These are phyloP conservation scores for Xiphias gladius DNA, from an alignment of 2,113 vertebrate genomes.

Conservation along the genomic window DNA sequence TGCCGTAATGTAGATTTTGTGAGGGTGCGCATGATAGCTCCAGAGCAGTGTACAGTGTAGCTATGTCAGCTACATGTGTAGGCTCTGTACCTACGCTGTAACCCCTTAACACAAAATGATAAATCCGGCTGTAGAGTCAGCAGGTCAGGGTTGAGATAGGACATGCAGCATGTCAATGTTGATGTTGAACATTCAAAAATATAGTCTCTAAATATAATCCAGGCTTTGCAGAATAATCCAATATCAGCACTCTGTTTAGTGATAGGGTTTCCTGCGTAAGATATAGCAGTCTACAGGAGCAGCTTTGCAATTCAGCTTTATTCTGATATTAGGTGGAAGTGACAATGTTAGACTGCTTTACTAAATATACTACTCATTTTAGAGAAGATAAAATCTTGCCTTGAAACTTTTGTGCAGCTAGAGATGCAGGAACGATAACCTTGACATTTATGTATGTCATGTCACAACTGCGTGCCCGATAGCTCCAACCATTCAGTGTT, in stretches of 20 bases:
- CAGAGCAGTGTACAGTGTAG: too few species aligned
- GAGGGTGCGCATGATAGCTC: not conserved
- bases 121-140: not conserved
- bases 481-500: not conserved
- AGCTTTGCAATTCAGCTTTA: not conserved
- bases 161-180: not conserved
- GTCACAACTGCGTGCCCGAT: not conserved
- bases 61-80: too few species aligned
- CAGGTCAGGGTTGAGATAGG: not conserved
- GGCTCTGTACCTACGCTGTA: not conserved
- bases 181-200: not conserved
- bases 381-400: not conserved
- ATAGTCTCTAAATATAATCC: not conserved
- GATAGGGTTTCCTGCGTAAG: not conserved
- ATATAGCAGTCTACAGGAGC: not conserved
- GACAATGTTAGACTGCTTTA: not conserved
- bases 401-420: too few species aligned
- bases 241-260: not conserved
- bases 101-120: not conserved
- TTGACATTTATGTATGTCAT: not conserved
- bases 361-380: too few species aligned
- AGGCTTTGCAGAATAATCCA: not conserved
- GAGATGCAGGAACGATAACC: not conserved
- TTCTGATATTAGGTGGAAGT: not conserved
- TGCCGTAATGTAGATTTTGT: not conserved